Evolutionary conservation across 2,888 invertebrate genomes (phyloP), one percentile per base, ranked within the genome.

Genomic region (Megamerina dolium): DNA sequence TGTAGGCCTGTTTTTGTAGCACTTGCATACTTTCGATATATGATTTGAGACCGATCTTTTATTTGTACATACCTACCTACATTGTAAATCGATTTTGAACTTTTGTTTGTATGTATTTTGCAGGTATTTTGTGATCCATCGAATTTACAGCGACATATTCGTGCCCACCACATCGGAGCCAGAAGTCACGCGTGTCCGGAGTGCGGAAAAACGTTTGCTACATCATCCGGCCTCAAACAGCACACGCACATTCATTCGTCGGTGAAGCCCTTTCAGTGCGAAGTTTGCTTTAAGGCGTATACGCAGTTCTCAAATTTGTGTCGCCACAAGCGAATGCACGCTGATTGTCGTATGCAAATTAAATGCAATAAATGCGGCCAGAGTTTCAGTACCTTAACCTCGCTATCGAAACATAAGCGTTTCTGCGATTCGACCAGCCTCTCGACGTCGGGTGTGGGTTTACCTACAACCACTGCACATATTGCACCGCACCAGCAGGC

Each of bases 281-380:
- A 89, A 69, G 91, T 95, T 55, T 99, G 99, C 76, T 86, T 87
- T 67, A 99, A 99, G 82, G 86, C 94, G 9, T 99, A 99, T 76
- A 99, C 99, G 3, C 99, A 99, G 75, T 99, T 99, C 73, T 97
- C 96, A 29, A 99, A 99, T 72, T 78, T 99, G 63, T 99, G 99
- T 68, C 87, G 99, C n/a, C 99, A 99, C 76, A 95, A 93, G 68
- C 90, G 97, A 45, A 96, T 97, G 93, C 99, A 99, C 77, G 85
- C 87, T 41, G 88, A 91, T 66, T 97, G 96, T 71, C 86, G 93
- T 60, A 87, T 87, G 73, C 85, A 88, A 66, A 89, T 91, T 64
- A 93, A 92, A 75, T 97, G 96, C 74, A 82, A 79, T 61, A 93
- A 94, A 79, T 97, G 96, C 67, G 85, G 87, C 19, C 91, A 94